Percentiles rank a stretch among this genome's conserved stretches.
These are phyloP conservation scores for Prunella himalayana DNA, from an alignment of 2,113 vertebrate species.

Conservation along the genomic window DNA sequence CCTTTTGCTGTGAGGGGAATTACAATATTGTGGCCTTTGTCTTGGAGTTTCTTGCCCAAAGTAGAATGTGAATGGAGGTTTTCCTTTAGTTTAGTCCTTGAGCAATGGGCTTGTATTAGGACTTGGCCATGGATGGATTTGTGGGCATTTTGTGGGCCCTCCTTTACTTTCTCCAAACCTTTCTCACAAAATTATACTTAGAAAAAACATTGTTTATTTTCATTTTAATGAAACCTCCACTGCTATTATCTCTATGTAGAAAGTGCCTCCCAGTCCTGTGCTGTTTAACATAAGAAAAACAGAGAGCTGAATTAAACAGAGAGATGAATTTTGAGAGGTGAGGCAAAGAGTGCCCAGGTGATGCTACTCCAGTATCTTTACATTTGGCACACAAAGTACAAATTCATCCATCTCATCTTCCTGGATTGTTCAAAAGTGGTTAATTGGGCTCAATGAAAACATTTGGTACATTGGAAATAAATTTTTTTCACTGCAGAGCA, in stretches of 20 bases:
- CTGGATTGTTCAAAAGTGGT: neutral
- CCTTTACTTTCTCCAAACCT: neutral
- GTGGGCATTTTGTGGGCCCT: neutral
- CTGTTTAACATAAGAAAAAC: neutral
- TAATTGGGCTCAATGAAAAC: neutral
- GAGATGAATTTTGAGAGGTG: neutral
- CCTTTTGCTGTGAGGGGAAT: neutral
- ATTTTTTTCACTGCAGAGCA: neutral
- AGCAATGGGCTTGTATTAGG: neutral
- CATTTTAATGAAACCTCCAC: neutral
- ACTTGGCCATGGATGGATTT: neutral
- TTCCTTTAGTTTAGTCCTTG: neutral
- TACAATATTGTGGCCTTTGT: neutral
- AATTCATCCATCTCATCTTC: neutral
- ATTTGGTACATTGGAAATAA: neutral
- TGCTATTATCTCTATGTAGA: neutral
- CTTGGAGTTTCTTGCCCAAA: neutral
- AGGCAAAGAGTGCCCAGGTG: neutral
- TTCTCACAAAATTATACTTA: neutral
- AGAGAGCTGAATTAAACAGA: neutral
- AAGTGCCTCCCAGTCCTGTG: neutral
- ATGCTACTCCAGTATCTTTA: neutral
- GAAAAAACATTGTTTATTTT: neutral
- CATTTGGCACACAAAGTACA: neutral
- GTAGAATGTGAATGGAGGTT: neutral